Evolutionary conservation across 1,140 invertebrate species (phyloP).

Genomic region (Megalopta genalis): DNA sequence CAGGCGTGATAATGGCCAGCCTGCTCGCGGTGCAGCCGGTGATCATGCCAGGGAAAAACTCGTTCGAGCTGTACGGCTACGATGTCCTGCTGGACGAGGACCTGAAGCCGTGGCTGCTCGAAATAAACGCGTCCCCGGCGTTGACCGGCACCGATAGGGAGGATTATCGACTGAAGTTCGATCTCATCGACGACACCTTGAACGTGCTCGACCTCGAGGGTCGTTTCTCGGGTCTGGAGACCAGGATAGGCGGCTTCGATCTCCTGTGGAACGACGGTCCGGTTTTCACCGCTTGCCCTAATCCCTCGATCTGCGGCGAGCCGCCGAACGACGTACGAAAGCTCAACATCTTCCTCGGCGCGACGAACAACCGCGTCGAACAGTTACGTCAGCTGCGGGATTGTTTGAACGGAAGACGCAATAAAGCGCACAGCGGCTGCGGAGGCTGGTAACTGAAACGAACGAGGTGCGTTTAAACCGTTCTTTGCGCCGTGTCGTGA

Average conservation of each 20-base stretch:
- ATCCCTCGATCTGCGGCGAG: constrained; percentile 33
- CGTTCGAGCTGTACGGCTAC: constrained; percentile 85
- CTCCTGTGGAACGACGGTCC: constrained; percentile 83
- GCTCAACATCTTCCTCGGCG: constrained; percentile 71
- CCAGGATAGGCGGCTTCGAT: constrained; percentile 83
- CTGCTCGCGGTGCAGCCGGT: constrained; percentile 79
- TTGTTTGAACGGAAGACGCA: constrained; percentile 36
- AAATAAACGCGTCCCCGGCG: constrained; percentile 85
- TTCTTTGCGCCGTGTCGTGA: background rate
- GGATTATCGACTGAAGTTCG: constrained; percentile 79
- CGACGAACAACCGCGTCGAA: constrained; percentile 62
- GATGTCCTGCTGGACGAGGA: constrained; percentile 84
- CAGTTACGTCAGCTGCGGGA: constrained; percentile 56
- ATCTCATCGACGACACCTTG: constrained; percentile 76
- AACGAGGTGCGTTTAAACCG: background rate
- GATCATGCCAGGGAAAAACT: constrained; percentile 79
- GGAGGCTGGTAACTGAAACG: background rate
- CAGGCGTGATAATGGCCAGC: constrained; percentile 80
- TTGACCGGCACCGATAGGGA: constrained; percentile 82
- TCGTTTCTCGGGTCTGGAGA: constrained; percentile 80
- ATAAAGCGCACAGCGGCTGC: background rate
- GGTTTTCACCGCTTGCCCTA: constrained; percentile 69
- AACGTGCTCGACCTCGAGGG: constrained; percentile 77
- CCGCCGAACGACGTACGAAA: constrained; percentile 38
- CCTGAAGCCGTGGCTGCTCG: constrained; percentile 83